These are phyloP conservation scores for Noturus placidus DNA, from an alignment of 2,113 vertebrate species.

Conservation along the genomic window DNA sequence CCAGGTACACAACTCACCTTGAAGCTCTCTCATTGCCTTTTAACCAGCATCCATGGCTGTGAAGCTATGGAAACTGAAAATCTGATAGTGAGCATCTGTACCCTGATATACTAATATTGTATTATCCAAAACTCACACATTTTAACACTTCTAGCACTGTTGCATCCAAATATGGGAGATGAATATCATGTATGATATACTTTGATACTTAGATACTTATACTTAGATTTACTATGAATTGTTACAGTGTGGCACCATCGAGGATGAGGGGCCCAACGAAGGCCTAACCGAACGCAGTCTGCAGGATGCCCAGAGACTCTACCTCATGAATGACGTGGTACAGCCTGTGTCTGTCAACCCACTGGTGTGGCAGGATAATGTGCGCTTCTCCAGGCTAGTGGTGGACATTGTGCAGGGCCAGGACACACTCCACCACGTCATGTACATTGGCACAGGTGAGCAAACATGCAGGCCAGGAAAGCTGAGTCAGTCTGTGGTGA, in stretches of 20 bases:
- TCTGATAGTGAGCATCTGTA: neutral
- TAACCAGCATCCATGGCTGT: neutral
- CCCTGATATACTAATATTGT: neutral
- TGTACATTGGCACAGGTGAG: constrained; percentile 95
- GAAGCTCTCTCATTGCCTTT: neutral
- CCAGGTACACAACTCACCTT: constrained; percentile 75
- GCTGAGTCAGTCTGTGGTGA: neutral
- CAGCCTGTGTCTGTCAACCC: constrained; percentile 92
- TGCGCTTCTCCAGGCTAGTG: constrained; percentile 91
- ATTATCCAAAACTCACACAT: neutral
- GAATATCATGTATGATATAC: too few relatives aligned
- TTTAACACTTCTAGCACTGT: neutral
- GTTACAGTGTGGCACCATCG: constrained; percentile 87
- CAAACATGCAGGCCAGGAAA: neutral
- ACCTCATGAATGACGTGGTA: constrained; percentile 96
- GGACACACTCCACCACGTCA: constrained; percentile 92
- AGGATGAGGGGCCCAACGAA: constrained; percentile 86
- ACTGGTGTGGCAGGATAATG: constrained; percentile 89
- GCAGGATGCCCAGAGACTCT: constrained; percentile 92
- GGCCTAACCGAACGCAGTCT: constrained; percentile 94
- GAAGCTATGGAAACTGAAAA: neutral
- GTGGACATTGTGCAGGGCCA: constrained; percentile 97
- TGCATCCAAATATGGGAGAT: neutral
- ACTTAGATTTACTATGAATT: neutral
- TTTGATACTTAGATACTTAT: neutral